A percentile compares a stretch with the other conserved stretches of the same genome.
Conservation (phyloP, 2,797 vertebrate genomes). For the Rhabdophis nuchalis region DNA sequence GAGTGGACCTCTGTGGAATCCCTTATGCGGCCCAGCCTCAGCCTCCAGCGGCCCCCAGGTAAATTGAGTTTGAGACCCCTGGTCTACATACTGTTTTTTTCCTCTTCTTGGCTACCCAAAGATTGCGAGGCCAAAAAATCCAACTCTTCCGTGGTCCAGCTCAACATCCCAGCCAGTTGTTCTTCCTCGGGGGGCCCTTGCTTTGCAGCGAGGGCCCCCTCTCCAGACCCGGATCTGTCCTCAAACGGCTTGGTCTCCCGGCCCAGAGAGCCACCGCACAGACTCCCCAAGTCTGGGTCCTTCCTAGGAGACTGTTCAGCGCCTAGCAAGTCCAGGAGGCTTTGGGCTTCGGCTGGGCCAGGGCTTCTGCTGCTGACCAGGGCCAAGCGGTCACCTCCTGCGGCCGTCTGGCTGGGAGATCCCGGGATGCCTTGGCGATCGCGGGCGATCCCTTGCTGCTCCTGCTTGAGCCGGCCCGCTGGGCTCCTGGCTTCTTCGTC, state of each 20-base stretch:
- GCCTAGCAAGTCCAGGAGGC: conserved; percentile 74
- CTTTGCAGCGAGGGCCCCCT: background rate
- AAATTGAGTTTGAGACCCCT: too few species aligned
- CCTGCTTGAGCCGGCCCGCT: conserved; percentile 19
- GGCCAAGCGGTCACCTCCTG: conserved; percentile 81
- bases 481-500: background rate
- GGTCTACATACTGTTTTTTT: conserved; percentile 59
- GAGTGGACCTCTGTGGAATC: too few species aligned
- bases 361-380: conserved; percentile 79
- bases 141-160: conserved; percentile 23
- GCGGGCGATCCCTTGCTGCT: background rate
- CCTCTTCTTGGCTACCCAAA: conserved; percentile 24
- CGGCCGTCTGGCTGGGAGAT: background rate
- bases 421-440: background rate
- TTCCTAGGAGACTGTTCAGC: background rate
- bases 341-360: conserved; percentile 80
- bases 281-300: background rate
- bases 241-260: conserved; percentile 8
- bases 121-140: conserved; percentile 23
- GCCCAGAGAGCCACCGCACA: conserved; percentile 44
- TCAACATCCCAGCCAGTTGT: conserved; percentile 34
- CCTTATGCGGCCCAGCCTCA: too few species aligned
- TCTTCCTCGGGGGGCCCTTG: conserved; percentile 18
- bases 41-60: too few species aligned
- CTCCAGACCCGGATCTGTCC: background rate